These are phyloP conservation scores for Leuciscus waleckii DNA, from an alignment of 2,797 vertebrate genomes.

Conservation along the genomic window DNA sequence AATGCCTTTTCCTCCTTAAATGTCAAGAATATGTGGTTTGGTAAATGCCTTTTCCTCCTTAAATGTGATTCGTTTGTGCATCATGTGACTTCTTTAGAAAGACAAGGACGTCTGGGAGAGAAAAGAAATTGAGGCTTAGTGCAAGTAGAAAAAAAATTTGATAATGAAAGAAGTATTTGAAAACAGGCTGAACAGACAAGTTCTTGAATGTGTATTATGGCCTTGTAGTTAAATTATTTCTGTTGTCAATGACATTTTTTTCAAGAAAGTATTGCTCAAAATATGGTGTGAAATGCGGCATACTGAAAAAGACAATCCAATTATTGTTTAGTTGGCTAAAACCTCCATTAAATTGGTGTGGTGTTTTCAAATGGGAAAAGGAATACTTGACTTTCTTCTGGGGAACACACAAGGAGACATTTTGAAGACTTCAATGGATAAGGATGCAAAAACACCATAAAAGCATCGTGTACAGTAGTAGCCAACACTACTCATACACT, in stretches of 20 bases:
- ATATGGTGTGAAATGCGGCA: background rate
- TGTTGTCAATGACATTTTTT: background rate
- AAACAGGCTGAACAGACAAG: background rate
- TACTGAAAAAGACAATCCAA: background rate
- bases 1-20: background rate
- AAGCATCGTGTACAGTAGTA: background rate
- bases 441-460: background rate
- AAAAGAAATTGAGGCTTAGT: background rate
- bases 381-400: background rate
- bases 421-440: too few species aligned
- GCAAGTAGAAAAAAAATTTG: background rate
- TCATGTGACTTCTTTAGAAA: background rate
- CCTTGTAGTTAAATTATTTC: constrained; percentile 16
- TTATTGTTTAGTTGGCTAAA: background rate
- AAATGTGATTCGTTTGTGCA: background rate
- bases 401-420: background rate
- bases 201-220: background rate
- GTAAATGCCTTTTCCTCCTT: background rate
- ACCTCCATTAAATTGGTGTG: background rate
- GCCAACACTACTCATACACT: background rate
- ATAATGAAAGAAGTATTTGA: constrained; percentile 13
- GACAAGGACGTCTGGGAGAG: background rate
- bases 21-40: background rate
- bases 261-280: background rate
- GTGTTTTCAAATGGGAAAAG: background rate